Evolutionary conservation across 2,797 vertebrate species (phyloP), one percentile per base, ranked within the genome.

Genomic region (Hippocampus kuda): DNA sequence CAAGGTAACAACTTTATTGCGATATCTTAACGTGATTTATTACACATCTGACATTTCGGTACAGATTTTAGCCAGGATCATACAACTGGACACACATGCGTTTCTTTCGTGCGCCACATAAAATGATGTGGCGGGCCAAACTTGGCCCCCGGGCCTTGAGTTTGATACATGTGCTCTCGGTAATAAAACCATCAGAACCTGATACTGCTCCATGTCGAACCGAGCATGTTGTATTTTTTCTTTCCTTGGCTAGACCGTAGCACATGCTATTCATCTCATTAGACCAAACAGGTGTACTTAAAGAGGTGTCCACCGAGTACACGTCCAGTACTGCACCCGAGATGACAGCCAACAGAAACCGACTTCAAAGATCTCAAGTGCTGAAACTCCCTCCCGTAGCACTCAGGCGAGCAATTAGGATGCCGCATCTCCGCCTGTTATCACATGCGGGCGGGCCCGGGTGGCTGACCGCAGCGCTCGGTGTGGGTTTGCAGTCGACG

Each of bases 321-420:
- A 77, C 85, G 75, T 86, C 86, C 83, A 81, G 77, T 83, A 81
- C 78, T 74, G 78, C 87, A 88, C 84, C 81, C 87, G 89, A 91
- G 88, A 91, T 88, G 89, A 91, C 84, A 88, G 88, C 89, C 88
- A 86, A 89, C 88, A 90, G 88, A 88, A 89, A 89, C 64, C 63
- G 4, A 85, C 90, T 91, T 92, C 90, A 92, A 91, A 92, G 85
- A 90, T 87, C 41, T 72, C 88, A 87, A 88, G 87, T 85, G 87
- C 88, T 85, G 82, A 88, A 88, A 87, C 82, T 84, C 82, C 79
- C 86, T 89, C 84, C 82, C 83, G 85, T 78, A 80, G 79, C 87
- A 86, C 86, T 88, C 84, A 78, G 86, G 77, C 81, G 77, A 77
- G 86, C 88, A 91, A 92, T 91, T 91, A 91, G 83, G 84, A 83